Evolutionary conservation across 2,888 invertebrate genomes (phyloP).

Genomic region (Chloromyia formosa): DNA sequence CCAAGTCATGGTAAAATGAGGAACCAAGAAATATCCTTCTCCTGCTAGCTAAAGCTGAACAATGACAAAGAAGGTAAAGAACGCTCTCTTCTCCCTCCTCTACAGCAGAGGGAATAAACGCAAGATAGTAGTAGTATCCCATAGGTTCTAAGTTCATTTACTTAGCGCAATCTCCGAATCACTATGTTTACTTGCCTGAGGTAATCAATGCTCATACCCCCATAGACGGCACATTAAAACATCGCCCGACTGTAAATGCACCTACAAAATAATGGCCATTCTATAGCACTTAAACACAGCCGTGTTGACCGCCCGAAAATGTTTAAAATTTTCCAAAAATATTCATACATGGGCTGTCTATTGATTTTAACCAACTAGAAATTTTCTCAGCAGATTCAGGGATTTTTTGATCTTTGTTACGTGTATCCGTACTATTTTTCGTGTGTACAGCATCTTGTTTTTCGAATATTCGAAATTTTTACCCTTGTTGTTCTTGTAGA

Average conservation of each 20-base stretch:
- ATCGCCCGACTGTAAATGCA: slow-evolving; percentile 5
- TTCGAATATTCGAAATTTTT: not conserved
- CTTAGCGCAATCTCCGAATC: too few species aligned
- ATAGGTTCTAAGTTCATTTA: too few species aligned
- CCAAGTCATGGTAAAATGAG: too few species aligned
- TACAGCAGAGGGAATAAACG: too few species aligned
- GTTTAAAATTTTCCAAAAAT: slow-evolving; percentile 45
- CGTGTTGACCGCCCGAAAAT: slow-evolving; percentile 23
- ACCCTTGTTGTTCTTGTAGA: slow-evolving; percentile 12
- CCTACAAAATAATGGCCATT: not conserved
- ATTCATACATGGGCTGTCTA: slow-evolving; percentile 32
- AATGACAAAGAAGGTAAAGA: too few species aligned
- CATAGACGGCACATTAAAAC: too few species aligned
- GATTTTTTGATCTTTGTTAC: slow-evolving; percentile 12
- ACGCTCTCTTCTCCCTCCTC: too few species aligned
- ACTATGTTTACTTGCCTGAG: too few species aligned
- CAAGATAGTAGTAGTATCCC: too few species aligned
- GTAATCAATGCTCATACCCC: too few species aligned
- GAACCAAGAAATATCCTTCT: too few species aligned
- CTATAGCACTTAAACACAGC: slow-evolving; percentile 36
- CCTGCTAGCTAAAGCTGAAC: too few species aligned
- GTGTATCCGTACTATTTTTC: not conserved
- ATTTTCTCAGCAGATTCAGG: slow-evolving; percentile 9
- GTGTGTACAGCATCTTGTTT: slow-evolving; percentile 15
- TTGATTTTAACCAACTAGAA: slow-evolving; percentile 45